Conservation (phyloP, 2,888 invertebrate species). For the Drosophila austrosaltans region DNA sequence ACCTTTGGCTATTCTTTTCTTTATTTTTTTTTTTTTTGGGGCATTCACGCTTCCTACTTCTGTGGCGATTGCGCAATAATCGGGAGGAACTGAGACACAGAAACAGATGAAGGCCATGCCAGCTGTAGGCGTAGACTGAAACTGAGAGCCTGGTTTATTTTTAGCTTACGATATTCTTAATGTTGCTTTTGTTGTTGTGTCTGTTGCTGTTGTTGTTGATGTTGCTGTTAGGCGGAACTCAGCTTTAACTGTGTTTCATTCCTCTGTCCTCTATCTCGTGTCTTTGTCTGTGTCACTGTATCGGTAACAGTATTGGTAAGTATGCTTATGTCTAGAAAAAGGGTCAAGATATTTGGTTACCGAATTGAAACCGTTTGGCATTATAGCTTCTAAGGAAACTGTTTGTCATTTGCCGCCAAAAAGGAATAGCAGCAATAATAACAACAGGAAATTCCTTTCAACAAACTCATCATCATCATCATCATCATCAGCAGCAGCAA, state of each 20-base stretch:
- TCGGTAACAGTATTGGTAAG: slow-evolving; percentile 9
- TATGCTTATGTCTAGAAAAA: slow-evolving; percentile 50
- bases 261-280: not conserved
- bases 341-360: slow-evolving; percentile 61
- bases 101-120: slow-evolving; percentile 5
- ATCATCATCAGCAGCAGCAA: slow-evolving; percentile 19
- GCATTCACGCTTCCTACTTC: slow-evolving; percentile 20
- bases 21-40: not conserved
- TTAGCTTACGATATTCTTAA: slow-evolving; percentile 27
- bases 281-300: slow-evolving; percentile 5
- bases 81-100: slow-evolving; percentile 34
- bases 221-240: slow-evolving; percentile 33
- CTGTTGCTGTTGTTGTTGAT: not conserved
- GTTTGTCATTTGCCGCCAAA: slow-evolving; percentile 34
- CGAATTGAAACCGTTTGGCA: slow-evolving; percentile 25
- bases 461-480: slow-evolving; percentile 64
- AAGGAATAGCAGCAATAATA: slow-evolving; percentile 15
- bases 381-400: slow-evolving; percentile 57
- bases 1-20: slow-evolving; percentile 3
- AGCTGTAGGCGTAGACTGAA: slow-evolving; percentile 16
- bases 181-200: not conserved
- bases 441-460: slow-evolving; percentile 73
- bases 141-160: slow-evolving; percentile 33
- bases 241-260: slow-evolving; percentile 40
- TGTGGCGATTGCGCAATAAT: slow-evolving; percentile 69